Conservation (phyloP, 2,797 vertebrate species). For the Molothrus aeneus region DNA sequence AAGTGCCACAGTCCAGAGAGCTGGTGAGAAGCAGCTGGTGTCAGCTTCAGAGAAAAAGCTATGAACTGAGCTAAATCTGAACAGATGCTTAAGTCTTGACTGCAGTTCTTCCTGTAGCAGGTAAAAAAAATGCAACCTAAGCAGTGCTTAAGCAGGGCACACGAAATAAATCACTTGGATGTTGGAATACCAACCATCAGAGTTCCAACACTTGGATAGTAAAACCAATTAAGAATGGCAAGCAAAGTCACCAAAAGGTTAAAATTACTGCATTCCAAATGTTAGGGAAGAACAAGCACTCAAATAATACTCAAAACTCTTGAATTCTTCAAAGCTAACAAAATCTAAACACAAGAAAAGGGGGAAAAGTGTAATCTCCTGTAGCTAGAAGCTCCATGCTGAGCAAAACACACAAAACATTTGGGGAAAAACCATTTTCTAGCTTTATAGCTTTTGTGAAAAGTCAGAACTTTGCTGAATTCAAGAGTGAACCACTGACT, state of each 20-base stretch:
- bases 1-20: slow-evolving; percentile 88
- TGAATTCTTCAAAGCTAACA: not conserved
- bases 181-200: not conserved
- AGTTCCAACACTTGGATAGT: not conserved
- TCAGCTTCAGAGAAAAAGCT: slow-evolving; percentile 88
- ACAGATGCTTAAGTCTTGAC: slow-evolving; percentile 60
- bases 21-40: slow-evolving; percentile 84
- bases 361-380: not conserved
- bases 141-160: not conserved
- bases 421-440: not conserved
- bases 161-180: not conserved
- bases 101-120: slow-evolving; percentile 77
- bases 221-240: not conserved
- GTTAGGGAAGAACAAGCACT: not conserved
- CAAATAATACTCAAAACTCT: not conserved
- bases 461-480: not conserved
- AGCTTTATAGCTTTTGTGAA: not conserved
- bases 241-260: not conserved
- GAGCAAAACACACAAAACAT: not conserved
- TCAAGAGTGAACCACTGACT: not conserved
- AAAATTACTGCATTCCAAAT: not conserved
- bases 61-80: slow-evolving; percentile 84
- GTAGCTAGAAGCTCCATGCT: not conserved
- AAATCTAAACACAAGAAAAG: not conserved
- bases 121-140: not conserved